A percentile compares a stretch with the other conserved stretches of the same genome.
These are phyloP conservation scores for Euleptes europaea DNA, from an alignment of 2,113 vertebrate species.

Conservation along the genomic window DNA sequence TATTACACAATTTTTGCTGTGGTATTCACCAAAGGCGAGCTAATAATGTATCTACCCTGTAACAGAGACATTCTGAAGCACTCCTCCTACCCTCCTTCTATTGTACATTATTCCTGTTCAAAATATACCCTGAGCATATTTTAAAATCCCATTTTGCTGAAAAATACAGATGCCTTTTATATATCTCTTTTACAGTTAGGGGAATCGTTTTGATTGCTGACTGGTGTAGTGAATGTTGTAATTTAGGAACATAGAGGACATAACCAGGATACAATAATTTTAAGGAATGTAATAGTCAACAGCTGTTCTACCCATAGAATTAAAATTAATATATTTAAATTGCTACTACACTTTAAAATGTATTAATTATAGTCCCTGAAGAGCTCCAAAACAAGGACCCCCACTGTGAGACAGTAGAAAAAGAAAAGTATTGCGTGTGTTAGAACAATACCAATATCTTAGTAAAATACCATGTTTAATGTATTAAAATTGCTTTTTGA, in stretches of 20 bases:
- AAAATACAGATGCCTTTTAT: neutral
- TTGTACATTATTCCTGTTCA: constrained; percentile 14
- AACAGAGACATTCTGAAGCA: neutral
- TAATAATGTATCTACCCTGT: constrained; percentile 1
- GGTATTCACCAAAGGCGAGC: neutral
- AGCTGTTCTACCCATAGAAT: constrained; percentile 12
- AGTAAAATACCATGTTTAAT: too few species aligned
- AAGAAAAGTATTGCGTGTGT: too few species aligned
- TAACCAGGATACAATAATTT: neutral
- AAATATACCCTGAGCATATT: neutral
- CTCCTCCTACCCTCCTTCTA: neutral
- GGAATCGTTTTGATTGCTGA: neutral
- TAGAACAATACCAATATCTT: too few species aligned
- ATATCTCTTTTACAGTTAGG: neutral
- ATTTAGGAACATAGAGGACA: too few species aligned
- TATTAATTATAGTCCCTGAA: neutral
- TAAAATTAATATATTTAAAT: neutral
- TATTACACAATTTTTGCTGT: constrained; percentile 12
- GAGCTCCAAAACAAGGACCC: too few species aligned
- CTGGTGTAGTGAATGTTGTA: too few species aligned
- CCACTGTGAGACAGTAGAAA: too few species aligned
- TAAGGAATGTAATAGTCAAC: constrained; percentile 4
- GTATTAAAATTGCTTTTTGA: too few species aligned
- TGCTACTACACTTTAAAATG: neutral
- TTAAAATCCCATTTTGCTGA: neutral